Evolutionary conservation across 2,888 invertebrate species (phyloP).

Genomic region (Alloscopus bannaensis): DNA sequence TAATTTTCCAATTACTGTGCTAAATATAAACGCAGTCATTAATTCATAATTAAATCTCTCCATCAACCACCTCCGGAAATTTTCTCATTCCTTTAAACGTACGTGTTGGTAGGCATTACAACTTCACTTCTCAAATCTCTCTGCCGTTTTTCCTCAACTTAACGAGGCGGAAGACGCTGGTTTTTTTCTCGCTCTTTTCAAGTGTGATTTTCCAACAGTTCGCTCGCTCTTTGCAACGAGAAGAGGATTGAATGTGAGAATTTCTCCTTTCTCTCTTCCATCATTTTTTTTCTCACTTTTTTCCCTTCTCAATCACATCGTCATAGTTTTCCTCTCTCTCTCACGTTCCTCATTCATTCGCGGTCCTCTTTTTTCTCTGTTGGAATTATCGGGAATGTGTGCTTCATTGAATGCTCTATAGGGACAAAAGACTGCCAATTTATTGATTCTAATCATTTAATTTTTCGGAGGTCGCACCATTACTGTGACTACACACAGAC

Average conservation of each 20-base stretch:
- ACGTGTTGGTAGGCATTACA: background rate
- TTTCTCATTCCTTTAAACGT: background rate
- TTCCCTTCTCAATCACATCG: slow-evolving; percentile 9
- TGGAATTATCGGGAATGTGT: slow-evolving; percentile 72
- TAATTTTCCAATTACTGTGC: too few relatives aligned
- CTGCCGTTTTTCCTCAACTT: too few relatives aligned
- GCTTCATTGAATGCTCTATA: slow-evolving; percentile 73
- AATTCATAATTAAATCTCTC: too few relatives aligned
- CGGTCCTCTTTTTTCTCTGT: too few relatives aligned
- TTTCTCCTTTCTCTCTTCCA: slow-evolving; percentile 11
- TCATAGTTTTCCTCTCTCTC: slow-evolving; percentile 31
- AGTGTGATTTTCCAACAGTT: slow-evolving; percentile 20
- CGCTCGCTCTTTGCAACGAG: slow-evolving; percentile 29
- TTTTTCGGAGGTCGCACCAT: slow-evolving; percentile 72
- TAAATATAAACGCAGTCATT: too few relatives aligned
- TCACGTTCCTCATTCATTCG: slow-evolving; percentile 37
- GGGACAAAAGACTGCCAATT: slow-evolving; percentile 73
- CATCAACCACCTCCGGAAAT: too few relatives aligned
- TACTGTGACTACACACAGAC: slow-evolving; percentile 19
- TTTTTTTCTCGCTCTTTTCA: slow-evolving; percentile 45
- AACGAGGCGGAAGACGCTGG: slow-evolving; percentile 47
- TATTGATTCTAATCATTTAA: slow-evolving; percentile 74
- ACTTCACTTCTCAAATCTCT: too few relatives aligned
- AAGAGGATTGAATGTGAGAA: too few relatives aligned
- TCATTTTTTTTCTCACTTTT: slow-evolving; percentile 26